These are phyloP conservation scores for Trichacis sp. DNA, from an alignment of 2,888 invertebrate genomes.

Conservation along the genomic window DNA sequence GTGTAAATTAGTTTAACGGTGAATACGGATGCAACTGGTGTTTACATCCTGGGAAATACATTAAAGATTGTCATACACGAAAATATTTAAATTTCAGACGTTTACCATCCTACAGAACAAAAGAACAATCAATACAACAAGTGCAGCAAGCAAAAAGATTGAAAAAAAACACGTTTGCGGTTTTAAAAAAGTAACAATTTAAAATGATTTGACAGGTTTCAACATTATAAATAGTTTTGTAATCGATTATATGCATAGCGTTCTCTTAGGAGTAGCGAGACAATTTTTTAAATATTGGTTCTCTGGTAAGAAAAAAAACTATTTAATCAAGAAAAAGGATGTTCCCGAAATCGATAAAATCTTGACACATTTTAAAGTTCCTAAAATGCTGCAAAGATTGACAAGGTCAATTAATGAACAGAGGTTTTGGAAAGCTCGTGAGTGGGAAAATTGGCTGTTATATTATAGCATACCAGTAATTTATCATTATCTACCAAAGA, in stretches of 20 bases:
- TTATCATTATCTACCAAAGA: not conserved
- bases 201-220: conserved; percentile 16
- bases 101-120: not conserved
- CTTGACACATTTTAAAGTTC: not conserved
- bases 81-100: not conserved
- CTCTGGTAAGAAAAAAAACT: not conserved
- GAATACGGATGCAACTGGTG: conserved; percentile 37
- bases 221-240: conserved; percentile 34
- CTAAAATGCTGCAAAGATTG: not conserved
- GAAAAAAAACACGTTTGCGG: not conserved
- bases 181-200: not conserved
- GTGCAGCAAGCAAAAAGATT: not conserved
- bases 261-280: conserved; percentile 24
- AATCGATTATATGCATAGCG: conserved; percentile 41
- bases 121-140: not conserved
- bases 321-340: not conserved
- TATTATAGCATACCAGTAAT: conserved; percentile 15
- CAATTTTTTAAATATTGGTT: conserved; percentile 15
- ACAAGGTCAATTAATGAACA: conserved; percentile 7
- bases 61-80: not conserved
- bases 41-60: conserved; percentile 24
- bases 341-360: not conserved
- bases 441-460: conserved; percentile 24
- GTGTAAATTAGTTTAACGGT: conserved; percentile 30
- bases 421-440: conserved; percentile 20